These are phyloP conservation scores for Hypanus sabinus DNA, from an alignment of 2,113 vertebrate genomes.

Conservation along the genomic window DNA sequence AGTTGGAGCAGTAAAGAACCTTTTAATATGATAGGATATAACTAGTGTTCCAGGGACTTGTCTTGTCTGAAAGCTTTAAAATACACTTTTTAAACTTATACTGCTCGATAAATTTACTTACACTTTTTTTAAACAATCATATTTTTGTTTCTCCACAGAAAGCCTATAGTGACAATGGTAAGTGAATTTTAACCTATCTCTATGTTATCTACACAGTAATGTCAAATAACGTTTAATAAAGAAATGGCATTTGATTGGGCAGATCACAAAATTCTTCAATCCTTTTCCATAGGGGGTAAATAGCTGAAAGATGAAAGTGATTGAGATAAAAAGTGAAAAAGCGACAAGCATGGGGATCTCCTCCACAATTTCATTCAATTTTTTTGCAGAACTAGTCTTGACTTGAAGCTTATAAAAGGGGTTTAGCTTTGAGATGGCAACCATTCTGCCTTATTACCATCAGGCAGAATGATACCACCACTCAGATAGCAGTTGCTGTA, in stretches of 20 bases:
- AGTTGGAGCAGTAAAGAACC: not conserved
- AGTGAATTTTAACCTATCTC: not conserved
- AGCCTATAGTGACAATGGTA: slow-evolving; percentile 4
- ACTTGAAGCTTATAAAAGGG: not conserved
- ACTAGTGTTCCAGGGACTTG: not conserved
- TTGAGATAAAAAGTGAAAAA: not conserved
- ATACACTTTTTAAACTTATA: not conserved
- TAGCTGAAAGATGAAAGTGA: too few species aligned
- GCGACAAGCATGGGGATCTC: not conserved
- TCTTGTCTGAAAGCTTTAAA: not conserved
- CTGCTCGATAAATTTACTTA: not conserved
- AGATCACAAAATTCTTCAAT: not conserved
- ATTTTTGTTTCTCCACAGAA: slow-evolving; percentile 30
- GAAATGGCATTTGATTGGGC: not conserved
- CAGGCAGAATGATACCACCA: not conserved
- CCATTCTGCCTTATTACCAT: not conserved
- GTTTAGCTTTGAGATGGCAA: not conserved
- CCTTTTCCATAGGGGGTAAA: not conserved
- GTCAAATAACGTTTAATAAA: not conserved
- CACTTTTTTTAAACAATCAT: not conserved
- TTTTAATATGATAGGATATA: not conserved
- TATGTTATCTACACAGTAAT: not conserved
- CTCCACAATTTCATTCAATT: not conserved
- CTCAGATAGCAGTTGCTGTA: not conserved
- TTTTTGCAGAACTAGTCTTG: not conserved